Evolutionary conservation across 1,140 invertebrate species (phyloP).

Genomic region (Adelges cooleyi): DNA sequence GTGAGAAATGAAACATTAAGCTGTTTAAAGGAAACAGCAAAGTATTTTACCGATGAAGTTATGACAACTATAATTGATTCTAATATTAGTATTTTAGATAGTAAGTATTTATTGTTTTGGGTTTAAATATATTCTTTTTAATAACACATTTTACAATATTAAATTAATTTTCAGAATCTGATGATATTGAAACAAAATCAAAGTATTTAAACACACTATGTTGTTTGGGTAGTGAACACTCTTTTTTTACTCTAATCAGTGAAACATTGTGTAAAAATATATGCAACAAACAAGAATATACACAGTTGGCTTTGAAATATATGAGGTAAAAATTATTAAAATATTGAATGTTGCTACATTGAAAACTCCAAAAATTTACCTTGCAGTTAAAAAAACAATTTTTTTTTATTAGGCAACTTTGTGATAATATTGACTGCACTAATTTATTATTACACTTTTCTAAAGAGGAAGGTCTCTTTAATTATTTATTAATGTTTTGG

Average conservation of each 20-base stretch:
- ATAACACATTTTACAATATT: too few species aligned
- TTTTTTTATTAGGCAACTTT: neutral
- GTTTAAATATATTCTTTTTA: too few species aligned
- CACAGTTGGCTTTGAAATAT: neutral
- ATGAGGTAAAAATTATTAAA: constrained; percentile 5
- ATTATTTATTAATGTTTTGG: neutral
- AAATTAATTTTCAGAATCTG: neutral
- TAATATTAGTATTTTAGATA: neutral
- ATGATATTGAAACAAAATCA: constrained; percentile 5
- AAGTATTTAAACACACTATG: constrained; percentile 17
- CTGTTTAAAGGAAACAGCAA: constrained; percentile 1
- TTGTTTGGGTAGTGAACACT: constrained; percentile 10
- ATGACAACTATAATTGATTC: neutral
- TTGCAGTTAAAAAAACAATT: neutral
- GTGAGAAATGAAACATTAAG: constrained; percentile 4
- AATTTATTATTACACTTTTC: constrained; percentile 8
- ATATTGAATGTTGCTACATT: too few species aligned
- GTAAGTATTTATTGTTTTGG: neutral
- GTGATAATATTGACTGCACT: neutral
- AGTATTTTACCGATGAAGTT: constrained; percentile 9
- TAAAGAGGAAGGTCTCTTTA: neutral
- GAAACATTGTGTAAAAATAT: neutral
- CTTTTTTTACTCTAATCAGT: neutral
- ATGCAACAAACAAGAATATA: neutral
- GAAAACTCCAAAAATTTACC: too few species aligned